Conservation (phyloP, 1,140 invertebrate genomes). For the Anagrus nilaparvatae region DNA sequence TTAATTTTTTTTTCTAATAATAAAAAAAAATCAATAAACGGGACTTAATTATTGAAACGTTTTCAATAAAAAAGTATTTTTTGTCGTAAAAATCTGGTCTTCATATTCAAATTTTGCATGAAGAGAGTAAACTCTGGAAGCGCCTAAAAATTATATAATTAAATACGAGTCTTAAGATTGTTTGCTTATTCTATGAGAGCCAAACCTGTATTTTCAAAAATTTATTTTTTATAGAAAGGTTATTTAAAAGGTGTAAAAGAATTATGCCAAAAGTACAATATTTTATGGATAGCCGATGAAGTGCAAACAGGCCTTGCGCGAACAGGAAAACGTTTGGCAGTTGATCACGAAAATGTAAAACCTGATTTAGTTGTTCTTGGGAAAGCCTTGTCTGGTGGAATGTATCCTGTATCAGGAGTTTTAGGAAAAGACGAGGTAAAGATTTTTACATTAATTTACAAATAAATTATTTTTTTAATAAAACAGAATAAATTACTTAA, state of each 20-base stretch:
- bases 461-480: slow-evolving; percentile 2
- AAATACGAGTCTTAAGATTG: too few relatives aligned
- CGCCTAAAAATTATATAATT: too few relatives aligned
- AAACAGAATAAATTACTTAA: not conserved
- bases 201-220: too few relatives aligned
- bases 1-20: too few relatives aligned
- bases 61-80: too few relatives aligned
- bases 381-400: slow-evolving; percentile 75
- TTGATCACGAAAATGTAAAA: slow-evolving; percentile 48
- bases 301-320: slow-evolving; percentile 89
- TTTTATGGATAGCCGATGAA: slow-evolving; percentile 96
- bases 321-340: slow-evolving; percentile 82
- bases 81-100: too few relatives aligned
- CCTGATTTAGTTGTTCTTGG: slow-evolving; percentile 71
- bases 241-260: slow-evolving; percentile 82
- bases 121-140: too few relatives aligned
- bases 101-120: too few relatives aligned
- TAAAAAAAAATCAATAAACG: too few relatives aligned
- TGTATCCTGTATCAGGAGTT: slow-evolving; percentile 71
- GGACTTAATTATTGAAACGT: too few relatives aligned
- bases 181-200: too few relatives aligned
- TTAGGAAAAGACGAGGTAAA: slow-evolving; percentile 56
- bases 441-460: too few relatives aligned
- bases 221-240: slow-evolving; percentile 50
- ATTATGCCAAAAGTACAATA: slow-evolving; percentile 88